phyloP scores from a whole-genome alignment of 2,888 invertebrate genomes.

The Myathropa florea region DNA sequence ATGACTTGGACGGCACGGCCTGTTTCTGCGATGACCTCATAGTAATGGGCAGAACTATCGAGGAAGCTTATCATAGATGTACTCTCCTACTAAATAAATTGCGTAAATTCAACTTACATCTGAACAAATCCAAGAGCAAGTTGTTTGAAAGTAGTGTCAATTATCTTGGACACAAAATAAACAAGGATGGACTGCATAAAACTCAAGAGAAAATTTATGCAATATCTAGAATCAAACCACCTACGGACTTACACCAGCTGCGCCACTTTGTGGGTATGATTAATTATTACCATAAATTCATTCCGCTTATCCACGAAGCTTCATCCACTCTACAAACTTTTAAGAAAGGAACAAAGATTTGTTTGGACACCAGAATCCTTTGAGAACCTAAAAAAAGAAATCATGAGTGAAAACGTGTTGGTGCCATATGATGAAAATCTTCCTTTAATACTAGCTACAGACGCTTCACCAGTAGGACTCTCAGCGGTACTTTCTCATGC shows the following conservation, averaged over 20 bases:
- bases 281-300: constrained; percentile 47
- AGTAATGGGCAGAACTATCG: constrained; percentile 12
- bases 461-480: constrained; percentile 68
- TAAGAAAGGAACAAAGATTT: constrained; percentile 55
- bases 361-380: constrained; percentile 69
- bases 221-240: constrained; percentile 72
- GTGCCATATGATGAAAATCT: constrained; percentile 67
- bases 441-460: constrained; percentile 70
- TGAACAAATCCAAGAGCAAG: neutral
- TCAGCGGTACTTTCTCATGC: constrained; percentile 63
- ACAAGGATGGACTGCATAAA: constrained; percentile 72
- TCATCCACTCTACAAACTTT: constrained; percentile 11
- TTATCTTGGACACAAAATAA: neutral
- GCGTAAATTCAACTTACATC: neutral
- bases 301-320: constrained; percentile 26
- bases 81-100: neutral
- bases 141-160: neutral
- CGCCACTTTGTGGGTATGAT: constrained; percentile 30
- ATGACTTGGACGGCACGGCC: constrained; percentile 28
- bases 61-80: neutral
- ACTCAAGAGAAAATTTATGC: constrained; percentile 72
- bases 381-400: constrained; percentile 72
- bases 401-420: constrained; percentile 67
- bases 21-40: constrained; percentile 30
- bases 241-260: constrained; percentile 60